Percentiles rank a stretch among this genome's conserved stretches.
Evolutionary conservation across 2,113 vertebrate genomes (phyloP).

Genomic region (Myxocyprinus asiaticus): DNA sequence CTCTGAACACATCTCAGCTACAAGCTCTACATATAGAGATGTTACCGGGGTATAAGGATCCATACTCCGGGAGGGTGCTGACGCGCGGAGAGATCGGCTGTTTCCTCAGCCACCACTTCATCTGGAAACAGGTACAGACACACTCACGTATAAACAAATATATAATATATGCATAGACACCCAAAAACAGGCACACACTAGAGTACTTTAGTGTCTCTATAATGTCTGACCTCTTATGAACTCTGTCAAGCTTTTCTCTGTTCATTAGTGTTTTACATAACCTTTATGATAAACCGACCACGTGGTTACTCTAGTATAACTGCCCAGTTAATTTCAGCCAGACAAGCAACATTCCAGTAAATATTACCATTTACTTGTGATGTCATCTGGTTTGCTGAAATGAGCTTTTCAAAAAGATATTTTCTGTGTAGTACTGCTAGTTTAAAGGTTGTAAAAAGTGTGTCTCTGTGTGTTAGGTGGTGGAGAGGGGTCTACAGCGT

Average conservation of each 20-base stretch:
- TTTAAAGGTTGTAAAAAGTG: background rate
- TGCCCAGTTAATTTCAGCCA: background rate
- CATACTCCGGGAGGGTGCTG: constrained; percentile 89
- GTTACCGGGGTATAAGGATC: constrained; percentile 90
- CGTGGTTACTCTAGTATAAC: background rate
- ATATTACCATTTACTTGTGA: background rate
- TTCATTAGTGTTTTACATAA: too few relatives aligned
- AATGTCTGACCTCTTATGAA: too few relatives aligned
- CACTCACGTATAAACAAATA: background rate
- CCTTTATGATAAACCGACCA: background rate
- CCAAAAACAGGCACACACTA: too few relatives aligned
- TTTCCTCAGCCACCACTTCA: constrained; percentile 95
- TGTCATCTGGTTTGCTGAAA: too few relatives aligned
- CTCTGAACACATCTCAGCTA: constrained; percentile 89
- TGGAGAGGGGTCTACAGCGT: constrained; percentile 80
- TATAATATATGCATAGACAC: too few relatives aligned
- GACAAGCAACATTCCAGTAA: background rate
- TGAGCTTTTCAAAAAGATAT: too few relatives aligned
- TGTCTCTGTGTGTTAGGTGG: constrained; percentile 73
- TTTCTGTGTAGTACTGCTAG: background rate
- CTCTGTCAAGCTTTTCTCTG: too few relatives aligned
- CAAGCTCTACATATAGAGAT: constrained; percentile 91
- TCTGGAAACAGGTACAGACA: constrained; percentile 87
- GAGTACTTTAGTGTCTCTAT: too few relatives aligned
- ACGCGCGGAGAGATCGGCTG: constrained; percentile 96